These are phyloP conservation scores for Drosophila macrothrix DNA, from an alignment of 2,888 invertebrate species.

Conservation along the genomic window DNA sequence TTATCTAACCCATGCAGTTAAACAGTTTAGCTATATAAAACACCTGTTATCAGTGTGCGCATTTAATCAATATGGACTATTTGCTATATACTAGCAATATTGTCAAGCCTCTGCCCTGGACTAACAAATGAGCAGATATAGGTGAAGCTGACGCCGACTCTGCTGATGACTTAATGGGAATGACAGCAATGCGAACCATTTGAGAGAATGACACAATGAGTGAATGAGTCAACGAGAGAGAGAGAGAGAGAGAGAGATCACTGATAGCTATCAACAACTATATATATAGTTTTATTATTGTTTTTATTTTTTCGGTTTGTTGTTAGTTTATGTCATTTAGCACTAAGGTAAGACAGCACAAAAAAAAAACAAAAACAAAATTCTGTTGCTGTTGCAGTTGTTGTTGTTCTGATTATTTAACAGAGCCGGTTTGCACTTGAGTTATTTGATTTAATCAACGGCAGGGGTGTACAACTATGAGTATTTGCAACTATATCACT, in stretches of 20 bases:
- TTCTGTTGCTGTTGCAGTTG: slow-evolving; percentile 7
- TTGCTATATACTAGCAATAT: background rate
- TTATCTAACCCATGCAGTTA: slow-evolving; percentile 16
- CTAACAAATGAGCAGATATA: slow-evolving; percentile 25
- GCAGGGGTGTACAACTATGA: slow-evolving; percentile 47
- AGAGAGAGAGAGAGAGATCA: slow-evolving; percentile 16
- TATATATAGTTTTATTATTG: slow-evolving; percentile 44
- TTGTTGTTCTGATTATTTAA: slow-evolving; percentile 60
- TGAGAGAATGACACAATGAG: slow-evolving; percentile 25
- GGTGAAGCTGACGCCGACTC: slow-evolving; percentile 24
- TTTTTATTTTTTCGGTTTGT: slow-evolving; percentile 20
- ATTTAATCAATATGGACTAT: slow-evolving; percentile 1
- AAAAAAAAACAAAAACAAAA: slow-evolving; percentile 43
- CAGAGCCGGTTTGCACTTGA: slow-evolving; percentile 76
- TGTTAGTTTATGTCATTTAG: slow-evolving; percentile 38
- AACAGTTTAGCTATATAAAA: background rate
- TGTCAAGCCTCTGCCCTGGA: slow-evolving; percentile 4
- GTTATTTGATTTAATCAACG: slow-evolving; percentile 68
- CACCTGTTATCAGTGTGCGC: slow-evolving; percentile 41
- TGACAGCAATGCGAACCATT: slow-evolving; percentile 26
- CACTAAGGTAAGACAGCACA: slow-evolving; percentile 27
- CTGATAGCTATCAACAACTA: slow-evolving; percentile 54
- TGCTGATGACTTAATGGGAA: slow-evolving; percentile 59
- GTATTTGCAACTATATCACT: slow-evolving; percentile 19
- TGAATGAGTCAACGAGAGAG: background rate